Percentiles rank a stretch among this genome's conserved stretches.
Evolutionary conservation across 2,888 invertebrate species (phyloP).

Genomic region (Allolobophora icterica): DNA sequence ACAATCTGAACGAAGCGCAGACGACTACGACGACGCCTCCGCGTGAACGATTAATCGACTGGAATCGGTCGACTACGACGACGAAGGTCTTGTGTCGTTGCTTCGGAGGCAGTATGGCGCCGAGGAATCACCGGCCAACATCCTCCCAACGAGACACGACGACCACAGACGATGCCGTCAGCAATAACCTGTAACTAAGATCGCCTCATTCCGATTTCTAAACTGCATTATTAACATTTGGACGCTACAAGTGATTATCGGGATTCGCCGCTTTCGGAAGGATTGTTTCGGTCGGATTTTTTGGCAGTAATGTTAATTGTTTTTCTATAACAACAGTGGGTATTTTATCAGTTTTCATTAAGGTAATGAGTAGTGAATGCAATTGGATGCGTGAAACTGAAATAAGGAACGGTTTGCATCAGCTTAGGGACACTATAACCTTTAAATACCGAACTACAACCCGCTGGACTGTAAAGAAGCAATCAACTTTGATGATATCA

Average conservation of each 20-base stretch:
- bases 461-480: background rate
- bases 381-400: background rate
- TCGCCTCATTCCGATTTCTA: background rate
- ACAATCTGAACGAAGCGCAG: conserved; percentile 1
- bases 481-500: background rate
- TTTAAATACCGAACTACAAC: background rate
- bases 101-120: conserved; percentile 22
- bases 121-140: background rate
- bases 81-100: background rate
- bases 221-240: background rate
- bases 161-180: background rate
- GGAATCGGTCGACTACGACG: conserved; percentile 20
- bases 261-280: background rate
- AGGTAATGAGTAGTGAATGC: background rate
- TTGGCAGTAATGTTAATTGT: background rate
- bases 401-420: background rate
- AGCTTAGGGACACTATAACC: background rate
- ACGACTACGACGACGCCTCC: background rate
- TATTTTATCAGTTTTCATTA: background rate
- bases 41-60: conserved; percentile 14
- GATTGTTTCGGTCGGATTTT: background rate
- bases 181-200: conserved; percentile 1
- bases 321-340: background rate
- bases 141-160: background rate
- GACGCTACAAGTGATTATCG: background rate